Percentiles rank a stretch among this genome's conserved stretches.
Evolutionary conservation across 1,140 invertebrate genomes (phyloP).

Genomic region (Cylas formicarius): DNA sequence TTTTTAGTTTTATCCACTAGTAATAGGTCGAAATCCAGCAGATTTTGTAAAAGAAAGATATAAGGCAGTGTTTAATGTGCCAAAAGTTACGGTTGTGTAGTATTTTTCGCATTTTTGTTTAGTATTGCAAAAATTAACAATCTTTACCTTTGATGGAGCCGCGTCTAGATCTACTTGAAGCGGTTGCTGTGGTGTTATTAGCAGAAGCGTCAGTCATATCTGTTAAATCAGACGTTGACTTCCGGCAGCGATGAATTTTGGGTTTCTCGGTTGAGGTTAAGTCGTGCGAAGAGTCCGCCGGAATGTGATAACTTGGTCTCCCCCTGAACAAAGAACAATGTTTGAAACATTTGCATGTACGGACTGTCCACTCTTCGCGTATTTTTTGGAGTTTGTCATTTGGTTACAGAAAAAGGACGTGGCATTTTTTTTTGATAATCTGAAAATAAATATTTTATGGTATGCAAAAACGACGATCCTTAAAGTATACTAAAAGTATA

Average conservation of each 20-base stretch:
- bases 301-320: constrained; percentile 13
- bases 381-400: neutral
- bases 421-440: neutral
- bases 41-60: too few relatives aligned
- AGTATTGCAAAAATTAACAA: too few relatives aligned
- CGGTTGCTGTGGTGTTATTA: constrained; percentile 53
- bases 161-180: constrained; percentile 51
- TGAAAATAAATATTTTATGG: too few relatives aligned
- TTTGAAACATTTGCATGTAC: too few relatives aligned
- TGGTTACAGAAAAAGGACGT: neutral
- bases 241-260: constrained; percentile 46
- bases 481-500: too few relatives aligned
- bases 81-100: too few relatives aligned
- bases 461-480: too few relatives aligned
- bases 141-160: constrained; percentile 48
- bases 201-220: constrained; percentile 54
- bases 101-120: too few relatives aligned
- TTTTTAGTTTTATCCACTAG: too few relatives aligned
- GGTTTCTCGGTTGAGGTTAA: constrained; percentile 28
- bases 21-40: too few relatives aligned
- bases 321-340: constrained; percentile 8
- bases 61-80: too few relatives aligned
- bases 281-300: constrained; percentile 30
- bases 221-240: constrained; percentile 67
- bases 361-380: neutral